Conservation (phyloP, 2,797 vertebrate species). For the Myotis findleyi region DNA sequence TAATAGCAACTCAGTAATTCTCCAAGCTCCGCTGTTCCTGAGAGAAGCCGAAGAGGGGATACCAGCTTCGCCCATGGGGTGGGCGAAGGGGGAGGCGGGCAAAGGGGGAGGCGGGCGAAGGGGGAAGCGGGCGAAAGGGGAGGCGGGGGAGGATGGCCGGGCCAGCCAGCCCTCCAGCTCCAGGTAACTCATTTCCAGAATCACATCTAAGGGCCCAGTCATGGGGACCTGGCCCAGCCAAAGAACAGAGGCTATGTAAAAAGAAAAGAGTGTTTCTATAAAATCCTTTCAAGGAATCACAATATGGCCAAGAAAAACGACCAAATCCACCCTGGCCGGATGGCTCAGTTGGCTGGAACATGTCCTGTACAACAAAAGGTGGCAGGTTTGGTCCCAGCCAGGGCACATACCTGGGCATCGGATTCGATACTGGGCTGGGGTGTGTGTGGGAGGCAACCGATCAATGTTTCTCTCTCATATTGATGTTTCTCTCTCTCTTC, state of each 20-base stretch:
- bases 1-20: background rate
- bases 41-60: background rate
- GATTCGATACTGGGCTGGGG: no score
- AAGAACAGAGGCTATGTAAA: background rate
- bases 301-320: background rate
- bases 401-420: no score
- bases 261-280: background rate
- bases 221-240: background rate
- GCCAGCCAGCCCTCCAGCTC: background rate
- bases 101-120: rapidly evolving
- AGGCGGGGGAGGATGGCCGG: background rate
- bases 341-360: no score
- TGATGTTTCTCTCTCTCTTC: background rate
- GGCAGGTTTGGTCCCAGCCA: no score
- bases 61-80: background rate
- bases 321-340: background rate
- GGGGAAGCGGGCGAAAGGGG: background rate
- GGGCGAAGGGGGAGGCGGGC: background rate
- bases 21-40: background rate
- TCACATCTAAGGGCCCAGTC: no score
- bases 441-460: background rate
- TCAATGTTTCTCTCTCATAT: background rate
- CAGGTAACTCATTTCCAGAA: background rate
- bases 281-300: background rate
- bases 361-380: no score